Evolutionary conservation across 1,140 invertebrate genomes (phyloP), one percentile per base, ranked within the genome.

Genomic region (Pseudomyrmex cubaensis): DNA sequence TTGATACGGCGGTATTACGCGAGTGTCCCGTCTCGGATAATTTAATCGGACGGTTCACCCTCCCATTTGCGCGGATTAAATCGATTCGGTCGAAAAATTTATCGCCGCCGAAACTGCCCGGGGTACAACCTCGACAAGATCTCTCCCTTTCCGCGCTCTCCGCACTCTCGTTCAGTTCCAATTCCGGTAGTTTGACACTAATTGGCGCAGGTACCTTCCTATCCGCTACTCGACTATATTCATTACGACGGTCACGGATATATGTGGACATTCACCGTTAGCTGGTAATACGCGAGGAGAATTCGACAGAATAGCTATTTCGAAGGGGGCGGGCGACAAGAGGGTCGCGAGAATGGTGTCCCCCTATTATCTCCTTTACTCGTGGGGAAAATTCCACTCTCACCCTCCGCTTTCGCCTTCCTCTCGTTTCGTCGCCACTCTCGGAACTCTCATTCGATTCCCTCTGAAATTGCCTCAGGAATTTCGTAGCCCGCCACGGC

Each of bases 151-250:
- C 48, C 48, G 5, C 17, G 2, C 48, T 20, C 46, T 17, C 1
- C 64, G 13, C 35, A 5, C 50, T 50, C 66, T 69, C 46, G 66
- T 80, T 80, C 66, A 13, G 66, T 70, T 66, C 64, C 64, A 70
- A 80, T 80, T 80, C 66, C 76, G 54, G 76, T 80, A 80, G 76
- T 80, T 70, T 80, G 76, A 80, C 76, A 80, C 66, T 80, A 80
- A 80, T 80, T 80, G 76, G 54, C 54, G 44, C 66, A 70, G 76
- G 66, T 80, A 80, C 76, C 64, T 35, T 70, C 64, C 76, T 48
- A 70, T 48, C 35, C 76, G n/a, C 44, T 44, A 13, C 22, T 67
- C 76, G 64, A 70, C 76, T 80, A 59, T 80, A 80, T 80, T 66
- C 76, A 80, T 80, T 80, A 80, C 76, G 54, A 44, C 15, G 66